phyloP scores from a whole-genome alignment of 2,113 vertebrate genomes.

The Poeciliopsis turrubarensis region DNA sequence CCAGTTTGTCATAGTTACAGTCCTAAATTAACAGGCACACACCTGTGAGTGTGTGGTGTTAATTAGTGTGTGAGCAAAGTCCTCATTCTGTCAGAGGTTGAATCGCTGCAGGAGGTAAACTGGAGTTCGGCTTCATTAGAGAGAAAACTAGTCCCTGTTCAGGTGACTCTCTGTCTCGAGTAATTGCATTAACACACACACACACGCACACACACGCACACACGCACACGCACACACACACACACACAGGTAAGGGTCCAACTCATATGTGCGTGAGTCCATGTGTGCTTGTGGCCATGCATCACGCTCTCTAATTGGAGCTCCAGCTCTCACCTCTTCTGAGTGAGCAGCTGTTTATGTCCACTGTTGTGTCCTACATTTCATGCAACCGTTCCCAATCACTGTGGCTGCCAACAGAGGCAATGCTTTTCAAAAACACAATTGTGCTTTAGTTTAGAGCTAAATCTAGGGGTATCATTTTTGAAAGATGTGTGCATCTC shows the following conservation, averaged over 20 bases:
- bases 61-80: slow-evolving; percentile 6
- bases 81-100: slow-evolving; percentile 64
- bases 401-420: not conserved
- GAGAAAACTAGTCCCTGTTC: slow-evolving; percentile 30
- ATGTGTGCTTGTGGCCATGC: slow-evolving; percentile 17
- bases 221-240: no score
- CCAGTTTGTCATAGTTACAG: not conserved
- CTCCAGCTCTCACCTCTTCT: slow-evolving; percentile 25
- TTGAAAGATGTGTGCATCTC: not conserved
- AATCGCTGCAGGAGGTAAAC: slow-evolving; percentile 46
- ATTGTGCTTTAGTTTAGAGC: not conserved
- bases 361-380: slow-evolving; percentile 43
- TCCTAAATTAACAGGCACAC: not conserved
- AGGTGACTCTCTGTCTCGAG: not conserved
- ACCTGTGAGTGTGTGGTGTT: slow-evolving; percentile 7
- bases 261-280: not conserved
- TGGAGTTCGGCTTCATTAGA: slow-evolving; percentile 61
- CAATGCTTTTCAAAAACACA: not conserved
- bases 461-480: not conserved
- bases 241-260: not conserved
- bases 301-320: slow-evolving; percentile 57
- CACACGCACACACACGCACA: no score
- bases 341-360: slow-evolving; percentile 49
- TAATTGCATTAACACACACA: not conserved
- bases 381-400: not conserved